These are phyloP conservation scores for Apomyelois bistriatella DNA, from an alignment of 2,888 invertebrate species.

Conservation along the genomic window DNA sequence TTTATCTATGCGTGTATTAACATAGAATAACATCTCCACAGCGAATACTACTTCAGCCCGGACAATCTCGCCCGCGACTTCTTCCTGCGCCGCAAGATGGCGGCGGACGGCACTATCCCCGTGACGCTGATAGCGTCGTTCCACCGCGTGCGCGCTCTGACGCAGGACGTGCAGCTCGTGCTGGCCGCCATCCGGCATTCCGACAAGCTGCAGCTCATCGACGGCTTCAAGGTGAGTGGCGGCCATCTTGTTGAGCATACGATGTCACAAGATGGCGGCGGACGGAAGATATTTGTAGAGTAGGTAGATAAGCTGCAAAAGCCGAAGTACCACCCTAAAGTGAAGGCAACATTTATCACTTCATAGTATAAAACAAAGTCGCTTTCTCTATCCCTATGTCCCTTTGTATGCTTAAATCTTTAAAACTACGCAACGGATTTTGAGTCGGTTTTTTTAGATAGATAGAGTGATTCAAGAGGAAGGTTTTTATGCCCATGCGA, in stretches of 20 bases:
- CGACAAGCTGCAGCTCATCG: conserved; percentile 89
- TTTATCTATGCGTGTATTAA: background rate
- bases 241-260: background rate
- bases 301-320: too few species aligned
- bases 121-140: conserved; percentile 97
- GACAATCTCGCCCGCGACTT: conserved; percentile 97
- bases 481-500: too few species aligned
- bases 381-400: too few species aligned
- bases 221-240: conserved; percentile 83
- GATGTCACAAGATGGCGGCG: too few species aligned
- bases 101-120: conserved; percentile 94
- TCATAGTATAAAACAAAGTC: too few species aligned
- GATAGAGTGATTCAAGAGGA: too few species aligned
- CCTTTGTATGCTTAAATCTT: too few species aligned
- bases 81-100: conserved; percentile 98
- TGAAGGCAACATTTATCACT: too few species aligned
- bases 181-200: conserved; percentile 92
- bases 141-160: conserved; percentile 93
- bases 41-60: conserved; percentile 99
- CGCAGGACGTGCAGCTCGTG: conserved; percentile 90
- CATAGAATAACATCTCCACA: conserved; percentile 53
- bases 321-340: too few species aligned
- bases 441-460: too few species aligned
- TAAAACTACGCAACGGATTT: too few species aligned
- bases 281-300: too few species aligned